These are phyloP conservation scores for Agrenia bidenticulata DNA, from an alignment of 2,888 invertebrate genomes.

Conservation along the genomic window DNA sequence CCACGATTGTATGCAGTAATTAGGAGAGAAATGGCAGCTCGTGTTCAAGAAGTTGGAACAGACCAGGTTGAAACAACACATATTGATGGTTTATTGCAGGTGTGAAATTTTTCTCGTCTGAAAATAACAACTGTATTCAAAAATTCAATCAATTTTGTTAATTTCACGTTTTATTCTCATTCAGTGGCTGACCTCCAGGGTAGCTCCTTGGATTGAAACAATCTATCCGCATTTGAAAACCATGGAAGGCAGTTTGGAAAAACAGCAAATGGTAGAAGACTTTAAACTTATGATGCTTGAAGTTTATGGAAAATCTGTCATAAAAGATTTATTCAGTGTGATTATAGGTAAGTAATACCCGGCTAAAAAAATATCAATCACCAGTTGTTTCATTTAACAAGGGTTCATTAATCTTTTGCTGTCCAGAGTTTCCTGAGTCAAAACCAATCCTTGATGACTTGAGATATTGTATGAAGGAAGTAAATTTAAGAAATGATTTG, in stretches of 20 bases:
- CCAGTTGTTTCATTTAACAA: neutral
- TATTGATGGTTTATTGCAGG: constrained; percentile 71
- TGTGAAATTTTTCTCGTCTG: constrained; percentile 56
- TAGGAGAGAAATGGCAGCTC: constrained; percentile 76
- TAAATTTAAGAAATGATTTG: constrained; percentile 75
- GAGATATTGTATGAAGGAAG: constrained; percentile 78
- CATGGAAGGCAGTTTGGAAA: constrained; percentile 58
- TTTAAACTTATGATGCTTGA: constrained; percentile 81
- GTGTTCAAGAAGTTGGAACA: constrained; percentile 81
- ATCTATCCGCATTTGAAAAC: constrained; percentile 65
- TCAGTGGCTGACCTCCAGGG: constrained; percentile 82
- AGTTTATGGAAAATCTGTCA: constrained; percentile 82
- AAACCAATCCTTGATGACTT: constrained; percentile 89
- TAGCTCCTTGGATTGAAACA: constrained; percentile 81
- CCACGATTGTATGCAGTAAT: constrained; percentile 81
- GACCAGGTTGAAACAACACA: constrained; percentile 84
- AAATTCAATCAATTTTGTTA: neutral
- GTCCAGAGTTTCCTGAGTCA: constrained; percentile 89
- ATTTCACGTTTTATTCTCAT: neutral
- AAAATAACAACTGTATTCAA: no score
- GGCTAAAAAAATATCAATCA: constrained; percentile 7
- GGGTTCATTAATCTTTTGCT: neutral
- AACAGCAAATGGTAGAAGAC: constrained; percentile 63
- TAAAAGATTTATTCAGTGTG: constrained; percentile 91
- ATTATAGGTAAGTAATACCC: constrained; percentile 72